Evolutionary conservation across 64 coral and sea anemone genomes (phyloP).

Genomic region (Actinia equina): DNA sequence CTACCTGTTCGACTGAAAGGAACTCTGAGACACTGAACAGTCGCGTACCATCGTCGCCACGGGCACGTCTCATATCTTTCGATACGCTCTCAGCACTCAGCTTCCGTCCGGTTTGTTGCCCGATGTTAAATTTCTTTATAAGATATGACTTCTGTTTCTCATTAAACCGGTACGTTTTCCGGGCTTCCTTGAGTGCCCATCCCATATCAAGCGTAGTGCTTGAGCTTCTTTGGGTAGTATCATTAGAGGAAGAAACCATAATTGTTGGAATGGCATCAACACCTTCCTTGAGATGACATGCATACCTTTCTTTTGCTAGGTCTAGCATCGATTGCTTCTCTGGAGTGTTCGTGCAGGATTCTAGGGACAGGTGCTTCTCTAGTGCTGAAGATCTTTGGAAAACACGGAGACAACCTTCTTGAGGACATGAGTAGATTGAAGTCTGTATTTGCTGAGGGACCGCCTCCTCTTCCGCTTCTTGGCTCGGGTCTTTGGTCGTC

Average conservation of each 20-base stretch:
- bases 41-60: conserved; percentile 23
- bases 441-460: no score
- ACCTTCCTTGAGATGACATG: no score
- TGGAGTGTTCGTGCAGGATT: no score
- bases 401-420: no score
- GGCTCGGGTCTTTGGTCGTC: no score
- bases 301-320: no score
- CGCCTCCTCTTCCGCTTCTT: no score
- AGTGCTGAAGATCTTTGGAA: no score
- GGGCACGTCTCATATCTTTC: conserved; percentile 51
- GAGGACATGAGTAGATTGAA: no score
- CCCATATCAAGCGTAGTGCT: conserved; percentile 6
- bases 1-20: conserved; percentile 39
- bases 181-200: conserved; percentile 34
- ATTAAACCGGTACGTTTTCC: conserved; percentile 46
- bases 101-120: conserved; percentile 45
- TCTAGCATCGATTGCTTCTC: no score
- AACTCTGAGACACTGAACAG: conserved; percentile 47
- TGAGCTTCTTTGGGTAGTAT: no score
- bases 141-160: conserved; percentile 41
- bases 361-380: no score
- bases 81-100: conserved; percentile 42
- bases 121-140: conserved; percentile 40
- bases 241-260: background rate
- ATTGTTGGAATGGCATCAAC: conserved; percentile 30